These are phyloP conservation scores for Meloidogyne floridensis DNA, from an alignment of 1,140 invertebrate genomes.

Conservation along the genomic window DNA sequence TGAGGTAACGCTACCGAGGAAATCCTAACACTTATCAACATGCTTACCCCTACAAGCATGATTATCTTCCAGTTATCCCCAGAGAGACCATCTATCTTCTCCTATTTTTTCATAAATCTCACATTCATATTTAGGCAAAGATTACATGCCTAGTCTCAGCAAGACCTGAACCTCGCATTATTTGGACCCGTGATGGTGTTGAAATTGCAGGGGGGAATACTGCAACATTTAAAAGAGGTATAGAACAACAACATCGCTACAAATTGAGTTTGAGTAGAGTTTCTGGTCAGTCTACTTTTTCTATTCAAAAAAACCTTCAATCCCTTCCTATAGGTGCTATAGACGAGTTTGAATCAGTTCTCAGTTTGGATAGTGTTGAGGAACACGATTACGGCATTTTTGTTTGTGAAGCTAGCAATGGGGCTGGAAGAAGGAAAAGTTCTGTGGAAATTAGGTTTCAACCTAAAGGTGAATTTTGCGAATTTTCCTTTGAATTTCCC, in stretches of 20 bases:
- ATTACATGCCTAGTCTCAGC: slow-evolving; percentile 50
- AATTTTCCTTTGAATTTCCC: neutral
- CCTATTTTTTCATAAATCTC: too few species aligned
- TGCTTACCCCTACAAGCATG: too few species aligned
- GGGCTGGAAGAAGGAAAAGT: slow-evolving; percentile 33
- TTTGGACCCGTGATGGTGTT: slow-evolving; percentile 39
- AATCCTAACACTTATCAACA: too few species aligned
- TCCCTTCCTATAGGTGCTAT: slow-evolving; percentile 10
- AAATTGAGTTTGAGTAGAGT: neutral
- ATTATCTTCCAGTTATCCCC: too few species aligned
- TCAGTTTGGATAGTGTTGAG: slow-evolving; percentile 40
- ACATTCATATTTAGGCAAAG: slow-evolving; percentile 21
- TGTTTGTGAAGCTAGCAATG: slow-evolving; percentile 47
- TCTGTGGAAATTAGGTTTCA: slow-evolving; percentile 44
- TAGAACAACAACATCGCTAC: neutral
- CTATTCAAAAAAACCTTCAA: neutral
- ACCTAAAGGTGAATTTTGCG: slow-evolving; percentile 32
- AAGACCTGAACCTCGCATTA: slow-evolving; percentile 46
- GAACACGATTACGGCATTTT: slow-evolving; percentile 45
- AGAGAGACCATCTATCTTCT: too few species aligned
- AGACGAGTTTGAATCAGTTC: slow-evolving; percentile 48
- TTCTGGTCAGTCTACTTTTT: neutral
- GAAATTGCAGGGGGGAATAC: slow-evolving; percentile 37
- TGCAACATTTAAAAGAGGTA: slow-evolving; percentile 4
- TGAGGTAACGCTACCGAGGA: too few species aligned